Conservation (phyloP, 1,140 invertebrate genomes). For the Prorops nasuta region DNA sequence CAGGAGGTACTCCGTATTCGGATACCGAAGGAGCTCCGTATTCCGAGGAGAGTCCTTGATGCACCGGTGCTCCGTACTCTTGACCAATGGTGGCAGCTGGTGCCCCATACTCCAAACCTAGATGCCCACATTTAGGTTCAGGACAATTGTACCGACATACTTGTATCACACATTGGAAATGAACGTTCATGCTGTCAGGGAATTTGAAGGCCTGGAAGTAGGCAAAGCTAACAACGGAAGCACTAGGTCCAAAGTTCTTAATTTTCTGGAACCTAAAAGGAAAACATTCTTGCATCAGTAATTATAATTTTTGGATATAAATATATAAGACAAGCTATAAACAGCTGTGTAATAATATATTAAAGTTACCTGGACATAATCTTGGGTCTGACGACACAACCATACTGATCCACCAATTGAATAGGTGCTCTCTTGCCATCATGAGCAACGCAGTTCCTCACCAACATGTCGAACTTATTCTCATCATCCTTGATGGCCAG, state of each 20-base stretch:
- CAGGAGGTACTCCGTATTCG: conserved; percentile 74
- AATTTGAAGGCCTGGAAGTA: conserved; percentile 97
- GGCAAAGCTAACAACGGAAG: conserved; percentile 90
- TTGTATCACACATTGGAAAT: conserved; percentile 96
- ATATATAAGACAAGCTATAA: too few relatives aligned
- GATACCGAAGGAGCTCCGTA: conserved; percentile 68
- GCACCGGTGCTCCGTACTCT: conserved; percentile 67
- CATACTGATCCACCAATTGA: conserved; percentile 87
- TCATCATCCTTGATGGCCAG: conserved; percentile 93
- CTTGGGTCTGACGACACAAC: conserved; percentile 88
- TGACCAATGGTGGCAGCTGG: conserved; percentile 62
- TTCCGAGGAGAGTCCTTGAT: conserved; percentile 61
- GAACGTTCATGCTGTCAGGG: conserved; percentile 95
- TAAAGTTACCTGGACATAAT: conserved; percentile 77
- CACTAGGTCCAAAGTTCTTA: conserved; percentile 91
- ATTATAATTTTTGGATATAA: too few relatives aligned
- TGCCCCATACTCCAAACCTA: conserved; percentile 70
- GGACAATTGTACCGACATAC: conserved; percentile 92
- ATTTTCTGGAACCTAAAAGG: conserved; percentile 85
- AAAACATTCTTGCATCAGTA: neutral
- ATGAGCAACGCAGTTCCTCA: conserved; percentile 90
- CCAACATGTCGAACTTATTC: conserved; percentile 94
- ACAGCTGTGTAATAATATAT: too few relatives aligned
- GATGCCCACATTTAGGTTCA: conserved; percentile 79
- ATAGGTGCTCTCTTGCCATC: conserved; percentile 91